Evolutionary conservation across 2,888 invertebrate genomes (phyloP).

Genomic region (Drosophila nr. perissopoda): DNA sequence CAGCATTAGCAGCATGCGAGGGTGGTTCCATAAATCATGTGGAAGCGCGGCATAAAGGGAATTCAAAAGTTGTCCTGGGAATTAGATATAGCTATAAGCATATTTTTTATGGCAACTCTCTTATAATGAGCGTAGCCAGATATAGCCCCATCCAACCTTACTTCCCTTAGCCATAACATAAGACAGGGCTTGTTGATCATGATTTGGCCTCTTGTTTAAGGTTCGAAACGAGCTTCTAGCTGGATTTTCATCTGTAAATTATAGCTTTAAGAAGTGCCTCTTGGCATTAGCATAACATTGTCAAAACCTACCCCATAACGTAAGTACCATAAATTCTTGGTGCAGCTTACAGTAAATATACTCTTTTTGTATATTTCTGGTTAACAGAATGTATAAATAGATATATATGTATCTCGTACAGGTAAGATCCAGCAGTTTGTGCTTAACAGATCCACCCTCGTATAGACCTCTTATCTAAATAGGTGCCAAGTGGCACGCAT

Average conservation of each 20-base stretch:
- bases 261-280: neutral
- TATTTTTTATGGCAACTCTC: neutral
- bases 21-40: conserved; percentile 19
- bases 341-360: neutral
- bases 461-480: conserved; percentile 51
- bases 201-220: neutral
- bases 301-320: neutral
- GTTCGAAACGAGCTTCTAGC: neutral
- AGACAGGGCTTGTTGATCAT: neutral
- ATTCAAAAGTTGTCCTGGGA: neutral
- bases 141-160: neutral
- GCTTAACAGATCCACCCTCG: conserved; percentile 29
- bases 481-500: conserved; percentile 81
- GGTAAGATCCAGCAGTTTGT: neutral
- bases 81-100: neutral
- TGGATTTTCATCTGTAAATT: neutral
- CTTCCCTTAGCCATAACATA: neutral
- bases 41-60: neutral
- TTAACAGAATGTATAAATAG: neutral
- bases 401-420: neutral
- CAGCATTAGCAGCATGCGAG: conserved; percentile 33
- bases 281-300: neutral
- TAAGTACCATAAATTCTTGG: neutral
- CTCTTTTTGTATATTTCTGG: neutral
- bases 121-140: neutral